phyloP scores from a whole-genome alignment of 2,797 vertebrate genomes.

The Coregonus sp. region DNA sequence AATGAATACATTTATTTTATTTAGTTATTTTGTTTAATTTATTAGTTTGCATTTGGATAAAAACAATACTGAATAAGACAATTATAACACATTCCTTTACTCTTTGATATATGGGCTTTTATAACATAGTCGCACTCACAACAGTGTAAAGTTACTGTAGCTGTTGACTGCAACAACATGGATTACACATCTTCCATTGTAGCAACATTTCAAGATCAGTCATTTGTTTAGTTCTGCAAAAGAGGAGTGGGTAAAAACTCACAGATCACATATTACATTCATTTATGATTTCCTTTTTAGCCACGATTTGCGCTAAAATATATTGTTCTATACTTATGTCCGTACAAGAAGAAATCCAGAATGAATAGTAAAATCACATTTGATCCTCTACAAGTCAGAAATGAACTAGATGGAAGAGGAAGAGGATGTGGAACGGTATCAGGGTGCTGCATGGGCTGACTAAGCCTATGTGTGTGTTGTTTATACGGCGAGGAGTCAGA shows the following conservation, averaged over 20 bases:
- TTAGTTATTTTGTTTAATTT: not conserved
- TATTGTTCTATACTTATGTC: not conserved
- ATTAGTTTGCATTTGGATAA: not conserved
- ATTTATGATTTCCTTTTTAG: not conserved
- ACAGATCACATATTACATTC: not conserved
- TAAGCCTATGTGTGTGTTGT: constrained; percentile 16
- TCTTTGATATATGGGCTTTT: not conserved
- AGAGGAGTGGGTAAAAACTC: not conserved
- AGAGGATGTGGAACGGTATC: not conserved
- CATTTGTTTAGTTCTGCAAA: not conserved
- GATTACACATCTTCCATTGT: not conserved
- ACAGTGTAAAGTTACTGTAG: not conserved
- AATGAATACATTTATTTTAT: not conserved
- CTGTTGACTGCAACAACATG: not conserved
- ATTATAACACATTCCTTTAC: not conserved
- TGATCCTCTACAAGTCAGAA: not conserved
- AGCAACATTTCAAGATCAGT: not conserved
- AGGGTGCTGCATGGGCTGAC: not conserved
- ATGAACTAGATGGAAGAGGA: not conserved
- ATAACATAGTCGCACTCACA: not conserved
- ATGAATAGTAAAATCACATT: not conserved
- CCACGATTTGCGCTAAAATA: not conserved
- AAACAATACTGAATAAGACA: not conserved
- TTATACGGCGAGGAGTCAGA: constrained; percentile 31
- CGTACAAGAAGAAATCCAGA: not conserved